Conservation (phyloP, 2,888 invertebrate species). For the Tanypteryx hageni region DNA sequence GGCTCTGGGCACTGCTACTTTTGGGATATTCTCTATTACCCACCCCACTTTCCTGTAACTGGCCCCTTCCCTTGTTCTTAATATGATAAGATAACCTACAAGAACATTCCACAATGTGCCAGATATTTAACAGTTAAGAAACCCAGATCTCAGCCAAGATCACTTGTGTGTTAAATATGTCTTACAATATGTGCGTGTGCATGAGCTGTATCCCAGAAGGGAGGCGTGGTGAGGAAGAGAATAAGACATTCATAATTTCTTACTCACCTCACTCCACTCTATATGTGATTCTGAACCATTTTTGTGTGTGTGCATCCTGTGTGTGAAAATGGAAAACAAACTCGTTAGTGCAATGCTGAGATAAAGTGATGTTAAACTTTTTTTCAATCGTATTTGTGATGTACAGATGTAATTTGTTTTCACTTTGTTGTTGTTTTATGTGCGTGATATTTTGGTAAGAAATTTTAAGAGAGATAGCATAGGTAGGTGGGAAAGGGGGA, state of each 20-base stretch:
- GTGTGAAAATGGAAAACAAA: constrained; percentile 65
- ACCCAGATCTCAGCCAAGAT: constrained; percentile 65
- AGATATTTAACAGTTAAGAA: constrained; percentile 64
- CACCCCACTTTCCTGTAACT: constrained; percentile 55
- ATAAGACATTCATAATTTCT: constrained; percentile 41
- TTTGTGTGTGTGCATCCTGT: constrained; percentile 55
- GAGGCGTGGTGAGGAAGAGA: constrained; percentile 44
- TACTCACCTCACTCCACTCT: constrained; percentile 8
- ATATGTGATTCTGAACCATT: constrained; percentile 10
- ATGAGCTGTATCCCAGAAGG: constrained; percentile 18
- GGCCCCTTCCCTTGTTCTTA: constrained; percentile 63
- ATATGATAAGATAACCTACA: constrained; percentile 53
- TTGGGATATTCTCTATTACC: constrained; percentile 63
- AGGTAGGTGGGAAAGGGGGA: constrained; percentile 59
- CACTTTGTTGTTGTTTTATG: constrained; percentile 65
- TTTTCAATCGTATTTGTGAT: constrained; percentile 66
- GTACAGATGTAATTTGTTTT: constrained; percentile 65
- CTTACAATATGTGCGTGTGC: constrained; percentile 53
- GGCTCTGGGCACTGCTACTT: constrained; percentile 62
- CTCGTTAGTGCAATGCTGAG: constrained; percentile 67
- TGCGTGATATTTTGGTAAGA: constrained; percentile 64
- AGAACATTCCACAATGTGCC: constrained; percentile 65
- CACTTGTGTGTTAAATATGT: constrained; percentile 62
- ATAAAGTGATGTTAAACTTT: constrained; percentile 66
- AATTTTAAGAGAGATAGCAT: constrained; percentile 60